phyloP scores from a whole-genome alignment of 92 coral and sea anemone species.

The Epizoanthus rinbou region DNA sequence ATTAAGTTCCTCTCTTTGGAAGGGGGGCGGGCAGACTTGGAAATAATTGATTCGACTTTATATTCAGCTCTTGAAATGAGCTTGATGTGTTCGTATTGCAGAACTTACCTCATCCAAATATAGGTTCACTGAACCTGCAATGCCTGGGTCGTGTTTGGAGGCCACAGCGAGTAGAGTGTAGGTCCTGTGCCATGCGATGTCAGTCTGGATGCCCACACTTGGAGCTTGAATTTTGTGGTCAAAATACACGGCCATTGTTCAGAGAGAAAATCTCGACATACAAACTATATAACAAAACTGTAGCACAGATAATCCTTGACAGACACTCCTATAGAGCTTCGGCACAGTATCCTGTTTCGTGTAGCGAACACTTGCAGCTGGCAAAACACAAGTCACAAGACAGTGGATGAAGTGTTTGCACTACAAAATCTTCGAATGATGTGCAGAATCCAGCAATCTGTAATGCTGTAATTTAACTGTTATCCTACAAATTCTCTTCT shows the following conservation, averaged over 20 bases:
- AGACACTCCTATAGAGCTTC: not conserved
- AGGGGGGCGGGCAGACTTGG: not conserved
- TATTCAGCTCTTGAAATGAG: not conserved
- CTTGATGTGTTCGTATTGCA: not conserved
- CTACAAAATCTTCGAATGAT: not conserved
- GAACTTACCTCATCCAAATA: constrained; percentile 89
- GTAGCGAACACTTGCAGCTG: not conserved
- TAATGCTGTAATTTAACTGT: not conserved
- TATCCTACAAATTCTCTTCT: not conserved
- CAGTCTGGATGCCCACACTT: constrained; percentile 82
- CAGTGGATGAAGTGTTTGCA: not conserved
- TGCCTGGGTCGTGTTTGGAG: constrained; percentile 85
- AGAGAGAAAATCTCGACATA: not conserved
- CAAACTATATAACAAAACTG: too few species aligned
- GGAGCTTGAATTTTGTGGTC: constrained; percentile 96
- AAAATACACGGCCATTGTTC: constrained; percentile 94
- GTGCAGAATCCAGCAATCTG: not conserved
- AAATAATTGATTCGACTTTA: too few species aligned
- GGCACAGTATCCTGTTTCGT: not conserved
- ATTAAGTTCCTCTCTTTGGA: not conserved
- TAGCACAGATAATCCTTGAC: not conserved
- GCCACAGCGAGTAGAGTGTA: constrained; percentile 95
- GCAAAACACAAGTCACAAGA: not conserved
- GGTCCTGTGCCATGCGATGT: constrained; percentile 89
- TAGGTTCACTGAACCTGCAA: constrained; percentile 91